Evolutionary conservation across 2,888 invertebrate genomes (phyloP), one percentile per base, ranked within the genome.

Genomic region (Altica lythri): DNA sequence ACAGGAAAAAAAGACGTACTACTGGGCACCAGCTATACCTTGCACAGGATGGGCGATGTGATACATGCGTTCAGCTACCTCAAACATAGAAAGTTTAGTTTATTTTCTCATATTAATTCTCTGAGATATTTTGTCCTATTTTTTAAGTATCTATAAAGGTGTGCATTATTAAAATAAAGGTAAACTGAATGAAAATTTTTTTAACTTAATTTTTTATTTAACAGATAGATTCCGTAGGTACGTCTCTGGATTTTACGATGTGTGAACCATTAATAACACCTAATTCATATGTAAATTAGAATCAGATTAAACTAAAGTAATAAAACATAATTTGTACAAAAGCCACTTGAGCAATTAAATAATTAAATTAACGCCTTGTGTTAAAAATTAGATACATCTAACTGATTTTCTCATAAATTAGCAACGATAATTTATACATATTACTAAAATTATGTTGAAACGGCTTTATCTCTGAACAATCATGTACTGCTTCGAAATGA

Each of bases 391-490:
- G 47, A 48, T 61, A 55, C 55, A 59, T 55, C 55, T 62, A 64
- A 60, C 60, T 66, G 25, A 65, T 63, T 65, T 64, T 62, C 57
- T 38, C 47, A 59, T 60, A 61, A 68, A 68, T 70, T 70, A 68
- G 64, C 67, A 64, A 65, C 49, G 48, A 63, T 55, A 53, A 45
- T 32, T 45, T 45, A 45, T 45, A 32, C 19, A 45, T 30, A 30
- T 57, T 55, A 53, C 45, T 14, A 46, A 52, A 50, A 49, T 47
- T 53, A 59, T 53, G 52, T 50, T 49, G 25, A 54, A 54, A 49
- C 35, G 44, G 45, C 47, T 45, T 48, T 55, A 55, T 55, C 57
- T 43, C 42, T 40, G 44, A 9, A 42, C 30, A 40, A 46, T 44
- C 53, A 43, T 25, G 18, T 44, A 14, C 25, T 42, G 9, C 12